Evolutionary conservation across 2,113 vertebrate species (phyloP), one percentile per base, ranked within the genome.

Genomic region (human): DNA sequence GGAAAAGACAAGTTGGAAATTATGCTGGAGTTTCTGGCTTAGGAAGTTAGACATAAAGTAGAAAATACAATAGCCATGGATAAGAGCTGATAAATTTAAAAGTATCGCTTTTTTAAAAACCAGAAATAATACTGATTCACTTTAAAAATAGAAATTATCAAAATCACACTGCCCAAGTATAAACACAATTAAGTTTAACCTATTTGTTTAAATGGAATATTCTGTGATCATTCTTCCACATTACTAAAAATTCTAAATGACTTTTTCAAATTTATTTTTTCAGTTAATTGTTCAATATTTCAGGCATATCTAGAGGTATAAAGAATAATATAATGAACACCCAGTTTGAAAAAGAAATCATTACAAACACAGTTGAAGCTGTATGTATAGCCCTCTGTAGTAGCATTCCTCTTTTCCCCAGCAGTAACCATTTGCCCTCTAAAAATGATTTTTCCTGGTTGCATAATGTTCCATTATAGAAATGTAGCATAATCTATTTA

Each of bases 191-290:
- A 61, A 64, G 27, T 64, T 32, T 64, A 64, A 68, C 12, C 50
- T 89, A 5, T 72, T 90, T 76, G 18, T 90, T 83, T 92, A 80
- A 32, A 35, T 1, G 13, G 76, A 90, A n/a, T 57, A 72, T 76
- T 82, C 90, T 82, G 72, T 79, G 48, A 89, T 68, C 61, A 86
- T 61, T 89, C 17, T 92, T 81, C 17, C 20, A 89, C 18, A 61
- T 76, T 9, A 40, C 43, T 90, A 90, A 88, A 75, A 79, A 89
- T 87, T 76, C 76, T 30, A 87, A 91, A 87, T 18, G 17, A 76
- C 25, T 89, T 97, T 70, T 78, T 40, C 10, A 14, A 70, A 91
- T 78, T 89, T 68, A 30, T 89, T 68, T 92, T 86, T 90, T 94
- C 23, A 76, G 20, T 38, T 86, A 79, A 87, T 90, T 73, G 66